Evolutionary conservation across 2,113 vertebrate species (phyloP).

Genomic region (Lamprotornis superbus): DNA sequence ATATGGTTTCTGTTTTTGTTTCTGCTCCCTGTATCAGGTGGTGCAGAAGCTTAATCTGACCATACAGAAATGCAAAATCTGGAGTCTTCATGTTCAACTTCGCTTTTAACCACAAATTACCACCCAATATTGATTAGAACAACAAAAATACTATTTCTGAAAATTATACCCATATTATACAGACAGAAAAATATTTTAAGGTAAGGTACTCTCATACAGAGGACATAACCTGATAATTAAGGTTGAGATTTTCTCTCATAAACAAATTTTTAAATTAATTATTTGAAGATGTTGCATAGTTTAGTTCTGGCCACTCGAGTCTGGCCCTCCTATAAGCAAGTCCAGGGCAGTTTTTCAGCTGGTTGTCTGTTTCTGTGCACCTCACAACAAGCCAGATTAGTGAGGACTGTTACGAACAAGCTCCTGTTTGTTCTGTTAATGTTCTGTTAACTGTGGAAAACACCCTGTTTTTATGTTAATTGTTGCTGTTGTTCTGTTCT

Average conservation of each 20-base stretch:
- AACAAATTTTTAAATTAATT: not conserved
- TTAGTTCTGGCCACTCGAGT: not conserved
- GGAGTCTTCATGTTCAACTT: not conserved
- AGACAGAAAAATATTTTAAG: not conserved
- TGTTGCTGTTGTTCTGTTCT: no score
- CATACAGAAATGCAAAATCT: not conserved
- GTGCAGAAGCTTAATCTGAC: not conserved
- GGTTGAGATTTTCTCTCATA: not conserved
- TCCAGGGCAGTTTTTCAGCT: not conserved
- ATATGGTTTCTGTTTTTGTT: not conserved
- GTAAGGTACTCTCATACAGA: not conserved
- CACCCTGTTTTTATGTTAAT: no score
- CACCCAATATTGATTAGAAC: not conserved
- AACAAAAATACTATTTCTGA: not conserved
- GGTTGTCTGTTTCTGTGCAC: not conserved
- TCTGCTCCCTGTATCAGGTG: not conserved
- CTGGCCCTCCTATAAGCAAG: not conserved
- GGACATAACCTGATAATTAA: not conserved
- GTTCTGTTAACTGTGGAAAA: no score
- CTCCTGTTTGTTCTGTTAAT: no score
- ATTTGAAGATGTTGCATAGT: accelerated
- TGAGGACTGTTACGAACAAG: not conserved
- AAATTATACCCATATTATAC: not conserved
- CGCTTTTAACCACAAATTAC: not conserved
- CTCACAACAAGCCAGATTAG: not conserved